A percentile compares a stretch with the other conserved stretches of the same genome.
Conservation (phyloP, 2,113 vertebrate species). For the Cavia porcellus region DNA sequence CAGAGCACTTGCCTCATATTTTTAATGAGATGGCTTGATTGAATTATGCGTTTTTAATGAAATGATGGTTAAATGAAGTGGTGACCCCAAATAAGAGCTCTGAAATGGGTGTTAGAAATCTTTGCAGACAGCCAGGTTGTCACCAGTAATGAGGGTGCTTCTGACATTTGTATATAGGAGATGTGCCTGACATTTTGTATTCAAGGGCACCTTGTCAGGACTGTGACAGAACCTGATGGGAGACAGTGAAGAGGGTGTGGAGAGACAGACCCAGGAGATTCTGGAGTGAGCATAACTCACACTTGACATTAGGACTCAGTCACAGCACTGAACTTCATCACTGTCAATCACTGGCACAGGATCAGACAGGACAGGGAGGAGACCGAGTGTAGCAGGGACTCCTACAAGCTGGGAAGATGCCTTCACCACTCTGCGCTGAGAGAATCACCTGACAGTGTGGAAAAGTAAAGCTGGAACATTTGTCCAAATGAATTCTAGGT, state of each 20-base stretch:
- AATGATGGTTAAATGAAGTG: neutral
- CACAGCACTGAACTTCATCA: neutral
- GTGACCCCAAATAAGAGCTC: neutral
- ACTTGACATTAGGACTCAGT: neutral
- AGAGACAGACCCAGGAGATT: neutral
- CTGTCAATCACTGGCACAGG: no score
- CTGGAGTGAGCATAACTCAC: neutral
- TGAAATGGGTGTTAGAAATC: neutral
- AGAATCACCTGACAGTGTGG: neutral
- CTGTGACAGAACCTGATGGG: neutral
- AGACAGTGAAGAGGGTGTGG: neutral
- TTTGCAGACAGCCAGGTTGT: neutral
- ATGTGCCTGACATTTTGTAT: neutral
- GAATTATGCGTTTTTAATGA: neutral
- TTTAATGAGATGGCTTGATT: neutral
- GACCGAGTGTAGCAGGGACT: neutral
- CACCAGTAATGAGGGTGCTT: neutral
- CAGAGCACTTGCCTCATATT: no score
- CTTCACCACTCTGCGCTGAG: neutral
- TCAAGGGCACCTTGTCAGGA: neutral
- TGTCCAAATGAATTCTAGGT: neutral
- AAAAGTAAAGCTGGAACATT: neutral
- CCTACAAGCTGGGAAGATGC: neutral
- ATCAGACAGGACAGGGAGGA: neutral
- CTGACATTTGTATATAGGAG: neutral